phyloP scores from a whole-genome alignment of 2,888 invertebrate species.

The Hyppa rectilinea region DNA sequence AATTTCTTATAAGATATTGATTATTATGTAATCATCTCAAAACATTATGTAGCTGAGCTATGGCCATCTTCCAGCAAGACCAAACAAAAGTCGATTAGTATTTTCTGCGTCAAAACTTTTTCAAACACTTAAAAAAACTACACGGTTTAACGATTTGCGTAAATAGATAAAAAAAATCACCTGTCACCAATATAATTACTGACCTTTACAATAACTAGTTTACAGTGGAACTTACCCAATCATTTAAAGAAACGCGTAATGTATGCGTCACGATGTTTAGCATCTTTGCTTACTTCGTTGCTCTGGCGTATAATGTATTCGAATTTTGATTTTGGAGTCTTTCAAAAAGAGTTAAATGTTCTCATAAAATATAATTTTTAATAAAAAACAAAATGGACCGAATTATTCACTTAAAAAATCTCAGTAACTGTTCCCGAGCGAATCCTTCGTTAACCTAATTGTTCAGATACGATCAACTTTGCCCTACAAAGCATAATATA shows the following conservation, averaged over 20 bases:
- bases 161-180: not conserved
- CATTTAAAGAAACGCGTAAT: slow-evolving; percentile 14
- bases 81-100: not conserved
- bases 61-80: not conserved
- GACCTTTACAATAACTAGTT: slow-evolving; percentile 30
- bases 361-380: not conserved
- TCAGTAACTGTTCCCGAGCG: slow-evolving; percentile 1
- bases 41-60: not conserved
- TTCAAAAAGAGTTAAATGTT: slow-evolving; percentile 3
- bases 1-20: not conserved
- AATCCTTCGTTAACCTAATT: slow-evolving; percentile 60
- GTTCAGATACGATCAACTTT: slow-evolving; percentile 20
- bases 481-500: slow-evolving; percentile 27
- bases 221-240: slow-evolving; percentile 33
- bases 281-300: not conserved
- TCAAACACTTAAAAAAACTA: not conserved
- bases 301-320: not conserved
- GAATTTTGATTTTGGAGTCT: slow-evolving; percentile 4
- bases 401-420: slow-evolving; percentile 8
- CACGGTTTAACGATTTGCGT: slow-evolving; percentile 1
- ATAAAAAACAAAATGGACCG: not conserved
- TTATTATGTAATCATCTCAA: not conserved
- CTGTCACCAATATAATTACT: slow-evolving; percentile 14
- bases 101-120: not conserved
- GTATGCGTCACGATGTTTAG: slow-evolving; percentile 24